Evolutionary conservation across 2,797 vertebrate species (phyloP).

Genomic region (Meda fulgida): DNA sequence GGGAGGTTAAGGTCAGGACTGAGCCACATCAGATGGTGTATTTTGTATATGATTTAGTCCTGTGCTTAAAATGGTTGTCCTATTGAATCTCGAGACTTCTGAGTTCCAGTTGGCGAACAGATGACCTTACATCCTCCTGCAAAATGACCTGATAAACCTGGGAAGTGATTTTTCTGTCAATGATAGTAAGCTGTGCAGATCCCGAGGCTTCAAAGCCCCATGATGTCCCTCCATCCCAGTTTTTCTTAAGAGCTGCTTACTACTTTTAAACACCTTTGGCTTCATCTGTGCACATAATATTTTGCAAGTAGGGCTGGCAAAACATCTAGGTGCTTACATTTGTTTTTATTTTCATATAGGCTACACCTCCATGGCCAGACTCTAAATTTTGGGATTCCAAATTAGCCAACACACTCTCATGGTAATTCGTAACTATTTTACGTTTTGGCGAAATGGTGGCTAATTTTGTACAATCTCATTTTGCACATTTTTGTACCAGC

Average conservation of each 20-base stretch:
- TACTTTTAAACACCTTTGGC: slow-evolving; percentile 7
- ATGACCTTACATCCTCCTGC: slow-evolving; percentile 23
- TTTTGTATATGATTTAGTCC: slow-evolving; percentile 5
- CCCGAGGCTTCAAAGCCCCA: slow-evolving; percentile 19
- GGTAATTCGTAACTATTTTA: background rate
- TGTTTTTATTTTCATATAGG: background rate
- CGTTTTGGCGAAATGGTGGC: background rate
- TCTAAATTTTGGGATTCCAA: too few relatives aligned
- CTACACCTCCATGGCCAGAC: too few relatives aligned
- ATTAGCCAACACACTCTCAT: background rate
- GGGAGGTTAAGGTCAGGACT: background rate
- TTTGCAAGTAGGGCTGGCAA: background rate
- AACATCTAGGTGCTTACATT: background rate
- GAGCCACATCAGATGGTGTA: slow-evolving; percentile 6
- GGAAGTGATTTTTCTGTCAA: slow-evolving; percentile 35
- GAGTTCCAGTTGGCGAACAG: background rate
- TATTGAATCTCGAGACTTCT: background rate
- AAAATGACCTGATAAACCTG: slow-evolving; percentile 14
- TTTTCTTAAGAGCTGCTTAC: background rate
- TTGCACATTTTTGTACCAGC: background rate
- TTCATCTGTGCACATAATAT: background rate
- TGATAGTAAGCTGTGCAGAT: background rate
- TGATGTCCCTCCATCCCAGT: background rate
- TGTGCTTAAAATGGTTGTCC: background rate
- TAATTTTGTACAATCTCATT: background rate